Evolutionary conservation across 2,888 invertebrate species (phyloP).

Genomic region (Stegana nigrithorax): DNA sequence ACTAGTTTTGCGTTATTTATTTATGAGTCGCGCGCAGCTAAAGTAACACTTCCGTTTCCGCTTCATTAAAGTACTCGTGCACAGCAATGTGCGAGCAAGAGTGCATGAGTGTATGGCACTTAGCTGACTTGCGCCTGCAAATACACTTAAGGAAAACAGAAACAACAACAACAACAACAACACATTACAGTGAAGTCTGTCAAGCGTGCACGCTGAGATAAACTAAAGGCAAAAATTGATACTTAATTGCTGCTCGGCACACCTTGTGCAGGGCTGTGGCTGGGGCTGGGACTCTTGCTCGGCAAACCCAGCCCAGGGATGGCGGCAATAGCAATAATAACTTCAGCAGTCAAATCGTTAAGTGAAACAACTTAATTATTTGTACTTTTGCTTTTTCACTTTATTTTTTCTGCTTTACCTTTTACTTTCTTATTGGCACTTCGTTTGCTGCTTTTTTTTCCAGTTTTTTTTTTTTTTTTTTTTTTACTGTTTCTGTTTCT

Average conservation of each 20-base stretch:
- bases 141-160: no score
- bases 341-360: neutral
- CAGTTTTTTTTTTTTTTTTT: no score
- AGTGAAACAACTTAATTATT: slow-evolving; percentile 17
- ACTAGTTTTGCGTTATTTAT: slow-evolving; percentile 21
- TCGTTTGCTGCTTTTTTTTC: no score
- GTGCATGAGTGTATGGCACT: no score
- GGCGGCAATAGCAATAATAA: neutral
- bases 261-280: neutral
- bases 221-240: neutral
- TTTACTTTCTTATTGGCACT: no score
- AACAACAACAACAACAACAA: no score
- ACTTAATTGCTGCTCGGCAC: neutral
- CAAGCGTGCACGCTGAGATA: neutral
- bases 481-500: no score
- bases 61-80: neutral
- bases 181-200: no score
- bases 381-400: slow-evolving; percentile 13
- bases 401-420: no score
- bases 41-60: slow-evolving; percentile 2
- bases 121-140: no score
- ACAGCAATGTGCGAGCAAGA: neutral
- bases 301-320: neutral
- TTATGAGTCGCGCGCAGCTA: neutral
- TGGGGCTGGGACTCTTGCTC: neutral